Base-by-base conservation (phyloP, 1,140 invertebrate species). In the Drosophila mayri region DNA sequence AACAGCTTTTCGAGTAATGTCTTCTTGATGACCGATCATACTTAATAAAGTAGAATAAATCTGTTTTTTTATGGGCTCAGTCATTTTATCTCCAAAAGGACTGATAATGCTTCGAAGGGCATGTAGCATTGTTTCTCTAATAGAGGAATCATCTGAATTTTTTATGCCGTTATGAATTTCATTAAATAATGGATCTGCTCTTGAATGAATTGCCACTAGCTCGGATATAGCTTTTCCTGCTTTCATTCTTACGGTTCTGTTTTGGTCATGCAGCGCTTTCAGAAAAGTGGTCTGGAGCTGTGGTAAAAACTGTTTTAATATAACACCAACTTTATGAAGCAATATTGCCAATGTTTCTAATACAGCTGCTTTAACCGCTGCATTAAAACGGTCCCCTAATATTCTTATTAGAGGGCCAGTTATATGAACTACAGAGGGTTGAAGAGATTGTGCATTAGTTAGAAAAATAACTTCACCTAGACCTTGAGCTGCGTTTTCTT, bases 231-330 rank as follows among this genome's bases (percentile, higher is more conserved):
- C 98, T 57, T 94, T 94, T 0, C 98, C 98, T 12, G 98, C 97
- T 94, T 97, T 97, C 40, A 99, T 94, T 68, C 98, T 94, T 1
- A 99, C 98, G 78, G 95, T 95, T 70, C 98, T 94, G 92, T 98
- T 97, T 28, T 96, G 95, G 93, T 99, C 99, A 93, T 97, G 96
- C 20, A 99, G 93, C 5, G 98, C 96, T 94, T 99, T 99, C 14
- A 99, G 94, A 93, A 99, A 99, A 6, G 99, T 99, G 20, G 98
- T 99, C 94, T 99, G 98, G 11, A 99, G 94, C 94, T 99, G 99
- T 12, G 99, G 99, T 82, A 99, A 94, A 93, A 99, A 99, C 91
- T 99, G 98, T 93, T 99, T 99, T 91, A 99, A 93, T 95, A 98
- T 97, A 11, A 96, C 94, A 18, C 98, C 97, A 66, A 98, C 97